Conservation (phyloP, 2,888 invertebrate genomes). For the Cheilosia scutellata region DNA sequence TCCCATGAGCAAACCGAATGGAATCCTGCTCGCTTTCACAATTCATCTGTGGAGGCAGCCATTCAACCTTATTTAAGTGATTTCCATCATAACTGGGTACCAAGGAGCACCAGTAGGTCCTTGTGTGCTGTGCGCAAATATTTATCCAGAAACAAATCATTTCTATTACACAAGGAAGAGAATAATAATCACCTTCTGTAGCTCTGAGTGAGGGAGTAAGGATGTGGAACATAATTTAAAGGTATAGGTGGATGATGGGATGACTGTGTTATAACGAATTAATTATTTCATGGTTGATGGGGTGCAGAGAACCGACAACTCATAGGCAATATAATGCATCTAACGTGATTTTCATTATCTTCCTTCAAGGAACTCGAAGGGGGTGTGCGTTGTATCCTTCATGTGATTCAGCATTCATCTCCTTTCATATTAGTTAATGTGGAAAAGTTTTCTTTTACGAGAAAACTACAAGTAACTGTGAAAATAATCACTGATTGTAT, state of each 20-base stretch:
- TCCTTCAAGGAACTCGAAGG: background rate
- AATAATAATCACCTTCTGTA: constrained; percentile 52
- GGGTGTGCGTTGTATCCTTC: constrained; percentile 12
- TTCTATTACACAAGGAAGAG: constrained; percentile 52
- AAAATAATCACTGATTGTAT: constrained; percentile 71
- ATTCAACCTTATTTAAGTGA: constrained; percentile 67
- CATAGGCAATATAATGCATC: constrained; percentile 20
- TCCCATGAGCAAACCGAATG: constrained; percentile 66
- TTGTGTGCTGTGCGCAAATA: constrained; percentile 55
- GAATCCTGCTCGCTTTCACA: constrained; percentile 8
- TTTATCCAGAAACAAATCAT: constrained; percentile 74
- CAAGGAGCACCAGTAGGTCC: constrained; percentile 35
- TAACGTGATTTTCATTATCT: constrained; percentile 63
- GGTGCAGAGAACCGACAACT: background rate
- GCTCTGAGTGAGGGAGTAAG: background rate
- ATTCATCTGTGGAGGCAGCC: background rate
- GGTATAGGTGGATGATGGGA: background rate
- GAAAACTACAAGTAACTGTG: constrained; percentile 64
- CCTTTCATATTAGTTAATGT: constrained; percentile 66
- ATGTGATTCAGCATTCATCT: constrained; percentile 26
- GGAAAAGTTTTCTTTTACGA: constrained; percentile 57
- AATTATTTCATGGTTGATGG: constrained; percentile 56
- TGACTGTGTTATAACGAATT: constrained; percentile 56
- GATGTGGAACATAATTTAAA: constrained; percentile 52
- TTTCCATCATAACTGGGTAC: constrained; percentile 51